These are phyloP conservation scores for Psittacula cyanocephala DNA, from an alignment of 2,113 vertebrate species.

Conservation along the genomic window DNA sequence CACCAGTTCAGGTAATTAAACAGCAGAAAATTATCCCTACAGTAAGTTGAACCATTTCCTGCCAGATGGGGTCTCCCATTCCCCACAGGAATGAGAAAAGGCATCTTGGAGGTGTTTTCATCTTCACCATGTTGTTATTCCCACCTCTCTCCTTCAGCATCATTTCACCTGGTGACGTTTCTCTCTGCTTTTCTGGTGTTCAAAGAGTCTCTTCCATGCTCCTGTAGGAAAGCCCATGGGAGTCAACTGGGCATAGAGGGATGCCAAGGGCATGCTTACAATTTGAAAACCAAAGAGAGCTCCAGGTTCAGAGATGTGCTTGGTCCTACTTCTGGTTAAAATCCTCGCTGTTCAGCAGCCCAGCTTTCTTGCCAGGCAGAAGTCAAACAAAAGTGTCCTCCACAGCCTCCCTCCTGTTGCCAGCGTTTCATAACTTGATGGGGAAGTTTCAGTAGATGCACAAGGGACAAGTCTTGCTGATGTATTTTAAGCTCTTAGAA, in stretches of 20 bases:
- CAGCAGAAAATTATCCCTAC: background rate
- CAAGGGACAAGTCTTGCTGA: background rate
- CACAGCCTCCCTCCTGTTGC: background rate
- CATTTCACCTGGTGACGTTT: background rate
- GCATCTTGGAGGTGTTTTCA: background rate
- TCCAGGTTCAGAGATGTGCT: background rate
- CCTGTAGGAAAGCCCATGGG: background rate
- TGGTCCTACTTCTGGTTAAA: background rate
- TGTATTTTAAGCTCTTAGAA: background rate
- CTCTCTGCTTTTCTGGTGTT: background rate
- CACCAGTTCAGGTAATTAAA: background rate
- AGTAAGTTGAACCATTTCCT: background rate
- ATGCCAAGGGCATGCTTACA: background rate
- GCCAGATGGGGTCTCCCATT: background rate
- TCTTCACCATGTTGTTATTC: background rate
- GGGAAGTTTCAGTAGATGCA: background rate
- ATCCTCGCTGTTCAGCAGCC: background rate
- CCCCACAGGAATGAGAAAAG: background rate
- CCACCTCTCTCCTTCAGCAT: background rate
- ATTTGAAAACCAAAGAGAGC: background rate
- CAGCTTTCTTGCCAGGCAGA: background rate
- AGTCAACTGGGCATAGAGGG: background rate
- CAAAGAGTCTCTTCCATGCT: background rate
- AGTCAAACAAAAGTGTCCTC: background rate
- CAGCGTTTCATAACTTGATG: background rate